phyloP scores from a whole-genome alignment of 2,888 invertebrate genomes.

The Drosophila mimetica region DNA sequence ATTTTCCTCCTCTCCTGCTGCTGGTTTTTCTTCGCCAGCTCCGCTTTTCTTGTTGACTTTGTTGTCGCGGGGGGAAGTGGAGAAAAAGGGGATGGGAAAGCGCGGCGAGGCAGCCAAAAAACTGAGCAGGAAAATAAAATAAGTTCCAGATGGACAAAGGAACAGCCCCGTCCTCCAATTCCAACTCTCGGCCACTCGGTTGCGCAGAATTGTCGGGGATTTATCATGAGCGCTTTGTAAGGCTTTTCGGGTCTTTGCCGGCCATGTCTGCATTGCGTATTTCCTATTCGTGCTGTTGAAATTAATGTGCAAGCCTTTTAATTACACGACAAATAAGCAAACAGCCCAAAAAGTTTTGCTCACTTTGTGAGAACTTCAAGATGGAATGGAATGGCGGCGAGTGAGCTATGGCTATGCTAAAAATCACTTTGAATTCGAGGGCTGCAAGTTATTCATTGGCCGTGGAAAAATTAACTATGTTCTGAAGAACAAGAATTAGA shows the following conservation, averaged over 20 bases:
- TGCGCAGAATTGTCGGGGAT: constrained; percentile 58
- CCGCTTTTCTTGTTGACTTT: constrained; percentile 66
- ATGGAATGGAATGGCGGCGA: constrained; percentile 20
- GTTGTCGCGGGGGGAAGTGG: too few relatives aligned
- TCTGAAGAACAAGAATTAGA: neutral
- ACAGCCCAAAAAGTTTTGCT: constrained; percentile 64
- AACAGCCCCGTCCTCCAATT: constrained; percentile 40
- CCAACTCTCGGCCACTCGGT: constrained; percentile 21
- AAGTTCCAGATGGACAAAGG: constrained; percentile 61
- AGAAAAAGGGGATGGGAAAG: too few relatives aligned
- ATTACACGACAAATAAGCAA: constrained; percentile 75
- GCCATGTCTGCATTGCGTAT: constrained; percentile 67
- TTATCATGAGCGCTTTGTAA: constrained; percentile 65
- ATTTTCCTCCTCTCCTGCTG: constrained; percentile 39
- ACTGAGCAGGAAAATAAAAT: constrained; percentile 63
- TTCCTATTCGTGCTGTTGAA: constrained; percentile 65
- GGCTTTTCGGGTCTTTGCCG: constrained; percentile 39
- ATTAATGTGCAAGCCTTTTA: constrained; percentile 76
- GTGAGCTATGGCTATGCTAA: constrained; percentile 8
- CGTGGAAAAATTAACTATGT: neutral
- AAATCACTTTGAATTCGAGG: constrained; percentile 33
- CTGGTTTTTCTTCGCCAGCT: constrained; percentile 7
- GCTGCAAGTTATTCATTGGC: constrained; percentile 5
- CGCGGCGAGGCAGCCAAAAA: constrained; percentile 52
- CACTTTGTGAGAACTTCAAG: constrained; percentile 41